These are phyloP conservation scores for Pseudorhombus dupliciocellatus DNA, from an alignment of 2,113 vertebrate species.

Conservation along the genomic window DNA sequence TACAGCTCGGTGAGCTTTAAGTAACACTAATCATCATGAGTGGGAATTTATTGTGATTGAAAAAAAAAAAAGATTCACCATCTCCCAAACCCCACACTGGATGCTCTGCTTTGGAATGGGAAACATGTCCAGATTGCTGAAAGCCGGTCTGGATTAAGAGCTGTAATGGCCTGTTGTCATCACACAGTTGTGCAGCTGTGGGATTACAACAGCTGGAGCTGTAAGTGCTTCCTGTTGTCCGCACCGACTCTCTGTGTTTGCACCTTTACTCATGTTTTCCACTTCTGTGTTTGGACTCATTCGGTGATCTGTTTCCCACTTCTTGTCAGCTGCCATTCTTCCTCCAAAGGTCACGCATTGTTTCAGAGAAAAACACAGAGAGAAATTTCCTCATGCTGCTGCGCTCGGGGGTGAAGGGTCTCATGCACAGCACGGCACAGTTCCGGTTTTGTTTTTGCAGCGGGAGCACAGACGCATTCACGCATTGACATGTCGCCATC, in stretches of 20 bases:
- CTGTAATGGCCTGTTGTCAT: constrained; percentile 63
- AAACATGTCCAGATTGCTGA: constrained; percentile 58
- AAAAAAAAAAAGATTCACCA: constrained; percentile 10
- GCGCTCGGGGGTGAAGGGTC: constrained; percentile 33
- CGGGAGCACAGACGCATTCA: constrained; percentile 12
- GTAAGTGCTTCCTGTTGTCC: constrained; percentile 59
- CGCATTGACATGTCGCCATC: constrained; percentile 3
- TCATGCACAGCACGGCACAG: constrained; percentile 11
- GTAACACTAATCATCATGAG: constrained; percentile 18
- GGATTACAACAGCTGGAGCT: constrained; percentile 57
- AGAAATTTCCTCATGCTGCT: constrained; percentile 1
- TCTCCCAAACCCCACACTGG: background rate
- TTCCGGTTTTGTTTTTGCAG: constrained; percentile 41
- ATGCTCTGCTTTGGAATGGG: background rate
- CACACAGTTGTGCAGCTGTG: constrained; percentile 39
- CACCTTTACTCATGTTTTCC: constrained; percentile 37
- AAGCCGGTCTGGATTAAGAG: constrained; percentile 69
- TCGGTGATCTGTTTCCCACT: constrained; percentile 46
- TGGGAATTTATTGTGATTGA: constrained; percentile 22
- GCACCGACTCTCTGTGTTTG: constrained; percentile 33
- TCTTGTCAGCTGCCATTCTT: constrained; percentile 2
- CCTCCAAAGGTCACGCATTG: constrained; percentile 19
- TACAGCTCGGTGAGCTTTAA: constrained; percentile 11
- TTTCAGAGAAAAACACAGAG: constrained; percentile 7
- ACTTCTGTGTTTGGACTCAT: constrained; percentile 29